Conservation (phyloP, 2,113 vertebrate genomes). For the Ictalurus punctatus region DNA sequence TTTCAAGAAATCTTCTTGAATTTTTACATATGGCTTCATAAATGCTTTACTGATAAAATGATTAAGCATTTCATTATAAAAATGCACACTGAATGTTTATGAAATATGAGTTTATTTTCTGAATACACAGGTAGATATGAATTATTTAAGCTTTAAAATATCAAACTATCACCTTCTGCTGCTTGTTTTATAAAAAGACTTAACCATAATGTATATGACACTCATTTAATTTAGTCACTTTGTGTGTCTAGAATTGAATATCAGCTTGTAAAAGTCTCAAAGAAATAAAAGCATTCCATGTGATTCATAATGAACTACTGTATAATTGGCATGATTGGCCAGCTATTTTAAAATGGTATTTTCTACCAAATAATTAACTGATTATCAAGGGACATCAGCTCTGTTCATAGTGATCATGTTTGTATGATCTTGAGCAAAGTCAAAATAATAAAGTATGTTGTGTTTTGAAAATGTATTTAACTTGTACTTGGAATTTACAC, state of each 20-base stretch:
- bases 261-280: not conserved
- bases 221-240: not conserved
- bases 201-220: not conserved
- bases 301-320: not conserved
- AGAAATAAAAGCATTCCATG: not conserved
- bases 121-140: no score
- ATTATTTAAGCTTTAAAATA: no score
- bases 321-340: not conserved
- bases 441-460: not conserved
- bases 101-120: no score
- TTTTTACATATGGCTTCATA: not conserved
- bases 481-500: not conserved
- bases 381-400: not conserved
- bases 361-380: not conserved
- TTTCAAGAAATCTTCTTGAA: not conserved
- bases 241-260: not conserved
- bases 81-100: no score
- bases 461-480: not conserved
- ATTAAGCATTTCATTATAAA: no score
- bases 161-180: no score
- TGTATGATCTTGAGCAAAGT: not conserved
- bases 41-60: not conserved
- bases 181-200: no score
- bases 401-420: not conserved
- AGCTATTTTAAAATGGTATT: not conserved